Percentiles rank a stretch among this genome's conserved stretches.
phyloP scores from a whole-genome alignment of 37 sponge, comb jelly and placozoan species.

The Ephydatia muelleri region DNA sequence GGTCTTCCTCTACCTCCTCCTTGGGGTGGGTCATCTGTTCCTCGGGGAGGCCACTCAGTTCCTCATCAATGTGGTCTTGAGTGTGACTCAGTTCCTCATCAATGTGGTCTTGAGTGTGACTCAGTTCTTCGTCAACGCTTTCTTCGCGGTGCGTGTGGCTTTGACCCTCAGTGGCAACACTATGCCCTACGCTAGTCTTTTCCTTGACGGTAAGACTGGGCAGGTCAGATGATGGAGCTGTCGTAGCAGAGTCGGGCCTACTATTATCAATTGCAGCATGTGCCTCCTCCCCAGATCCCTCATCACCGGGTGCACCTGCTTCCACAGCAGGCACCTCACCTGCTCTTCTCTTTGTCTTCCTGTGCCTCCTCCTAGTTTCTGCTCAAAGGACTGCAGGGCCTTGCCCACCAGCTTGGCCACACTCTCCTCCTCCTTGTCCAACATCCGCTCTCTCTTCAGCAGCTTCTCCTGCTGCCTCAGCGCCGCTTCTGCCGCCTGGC shows the following conservation, averaged over 20 bases:
- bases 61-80: background rate
- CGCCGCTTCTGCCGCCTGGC: slow-evolving; percentile 52
- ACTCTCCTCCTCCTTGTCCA: slow-evolving; percentile 47
- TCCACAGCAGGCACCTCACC: background rate
- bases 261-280: background rate
- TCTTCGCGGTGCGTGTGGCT: background rate
- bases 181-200: background rate
- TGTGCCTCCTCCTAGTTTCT: background rate
- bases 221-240: background rate
- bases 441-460: slow-evolving; percentile 46
- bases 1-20: background rate
- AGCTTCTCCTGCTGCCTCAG: slow-evolving; percentile 52
- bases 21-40: background rate
- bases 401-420: slow-evolving; percentile 20
- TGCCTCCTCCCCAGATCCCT: background rate
- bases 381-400: slow-evolving; percentile 17
- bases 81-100: background rate
- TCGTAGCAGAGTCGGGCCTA: background rate
- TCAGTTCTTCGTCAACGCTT: no score
- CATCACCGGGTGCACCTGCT: slow-evolving; percentile 8
- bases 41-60: background rate
- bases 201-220: background rate
- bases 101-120: background rate
- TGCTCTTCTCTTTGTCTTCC: background rate
- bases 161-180: background rate